phyloP scores from a whole-genome alignment of 2,888 invertebrate genomes.

The Phorcus lineatus region DNA sequence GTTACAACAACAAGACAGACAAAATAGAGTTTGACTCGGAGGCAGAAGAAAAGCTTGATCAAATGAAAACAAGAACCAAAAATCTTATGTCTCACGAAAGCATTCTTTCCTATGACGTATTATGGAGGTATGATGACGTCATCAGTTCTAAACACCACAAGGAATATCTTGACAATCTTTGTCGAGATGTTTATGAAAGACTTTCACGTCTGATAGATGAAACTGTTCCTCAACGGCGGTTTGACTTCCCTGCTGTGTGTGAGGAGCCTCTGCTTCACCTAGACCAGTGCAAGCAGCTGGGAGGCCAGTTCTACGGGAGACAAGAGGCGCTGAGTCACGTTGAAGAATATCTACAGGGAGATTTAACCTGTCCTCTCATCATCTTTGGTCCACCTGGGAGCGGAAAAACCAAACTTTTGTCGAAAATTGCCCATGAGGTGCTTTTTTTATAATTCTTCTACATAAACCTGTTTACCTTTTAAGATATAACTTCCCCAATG shows the following conservation, averaged over 20 bases:
- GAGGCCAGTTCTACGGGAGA: slow-evolving; percentile 51
- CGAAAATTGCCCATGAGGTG: slow-evolving; percentile 65
- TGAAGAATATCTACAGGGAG: slow-evolving; percentile 55
- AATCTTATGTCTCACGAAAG: slow-evolving; percentile 52
- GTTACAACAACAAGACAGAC: slow-evolving; percentile 56
- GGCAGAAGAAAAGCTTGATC: slow-evolving; percentile 48
- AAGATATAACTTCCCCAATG: no score
- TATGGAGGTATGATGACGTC: slow-evolving; percentile 73
- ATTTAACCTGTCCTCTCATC: slow-evolving; percentile 56
- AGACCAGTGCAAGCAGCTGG: slow-evolving; percentile 49
- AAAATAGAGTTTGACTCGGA: slow-evolving; percentile 53
- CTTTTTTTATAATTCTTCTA: slow-evolving; percentile 31
- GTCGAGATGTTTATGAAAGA: slow-evolving; percentile 49
- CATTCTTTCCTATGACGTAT: slow-evolving; percentile 58
- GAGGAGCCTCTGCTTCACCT: slow-evolving; percentile 59
- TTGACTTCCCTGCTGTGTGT: slow-evolving; percentile 44
- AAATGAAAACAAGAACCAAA: slow-evolving; percentile 54
- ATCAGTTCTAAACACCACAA: slow-evolving; percentile 67
- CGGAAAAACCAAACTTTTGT: slow-evolving; percentile 67
- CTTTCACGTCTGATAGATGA: slow-evolving; percentile 52
- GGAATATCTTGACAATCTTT: slow-evolving; percentile 64
- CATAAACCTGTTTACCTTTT: no score
- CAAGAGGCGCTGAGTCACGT: slow-evolving; percentile 49
- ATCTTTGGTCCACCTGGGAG: slow-evolving; percentile 65
- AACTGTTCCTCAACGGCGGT: slow-evolving; percentile 41